Conservation (phyloP, 1,140 invertebrate genomes). For the Ceratosolen fusciceps region DNA sequence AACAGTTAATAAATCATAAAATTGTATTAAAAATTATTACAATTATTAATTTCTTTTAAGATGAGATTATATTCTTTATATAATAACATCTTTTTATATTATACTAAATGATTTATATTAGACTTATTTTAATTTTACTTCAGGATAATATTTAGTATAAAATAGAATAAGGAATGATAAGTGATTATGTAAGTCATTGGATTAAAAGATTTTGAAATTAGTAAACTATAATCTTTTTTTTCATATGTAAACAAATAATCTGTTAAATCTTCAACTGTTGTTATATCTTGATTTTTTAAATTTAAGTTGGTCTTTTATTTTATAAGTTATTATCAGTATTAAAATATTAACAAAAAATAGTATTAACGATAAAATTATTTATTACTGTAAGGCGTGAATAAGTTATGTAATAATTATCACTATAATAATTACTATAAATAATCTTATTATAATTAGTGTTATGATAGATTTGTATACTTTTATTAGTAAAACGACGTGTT, state of each 20-base stretch:
- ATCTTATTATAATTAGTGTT: no score
- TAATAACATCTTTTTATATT: no score
- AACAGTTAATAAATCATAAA: neutral
- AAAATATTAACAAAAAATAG: neutral
- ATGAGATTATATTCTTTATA: no score
- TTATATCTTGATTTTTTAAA: neutral
- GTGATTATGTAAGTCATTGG: conserved; percentile 10
- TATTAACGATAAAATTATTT: neutral
- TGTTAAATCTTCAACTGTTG: neutral
- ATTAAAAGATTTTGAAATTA: neutral
- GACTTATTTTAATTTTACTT: conserved; percentile 37
- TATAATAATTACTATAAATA: conserved; percentile 3
- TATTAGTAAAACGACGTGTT: conserved; percentile 37
- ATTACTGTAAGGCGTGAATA: neutral
- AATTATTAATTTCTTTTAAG: no score
- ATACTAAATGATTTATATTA: no score
- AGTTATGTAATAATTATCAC: conserved; percentile 5
- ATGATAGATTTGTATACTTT: conserved; percentile 6
- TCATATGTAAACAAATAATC: conserved; percentile 5
- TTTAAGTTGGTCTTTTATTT: neutral
- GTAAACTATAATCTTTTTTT: neutral
- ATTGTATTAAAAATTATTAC: no score
- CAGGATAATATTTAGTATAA: conserved; percentile 14
- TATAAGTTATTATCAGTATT: no score
- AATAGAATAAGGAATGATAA: neutral